Conservation (phyloP, 2,113 vertebrate genomes). For the Campylomormyrus numenius region DNA sequence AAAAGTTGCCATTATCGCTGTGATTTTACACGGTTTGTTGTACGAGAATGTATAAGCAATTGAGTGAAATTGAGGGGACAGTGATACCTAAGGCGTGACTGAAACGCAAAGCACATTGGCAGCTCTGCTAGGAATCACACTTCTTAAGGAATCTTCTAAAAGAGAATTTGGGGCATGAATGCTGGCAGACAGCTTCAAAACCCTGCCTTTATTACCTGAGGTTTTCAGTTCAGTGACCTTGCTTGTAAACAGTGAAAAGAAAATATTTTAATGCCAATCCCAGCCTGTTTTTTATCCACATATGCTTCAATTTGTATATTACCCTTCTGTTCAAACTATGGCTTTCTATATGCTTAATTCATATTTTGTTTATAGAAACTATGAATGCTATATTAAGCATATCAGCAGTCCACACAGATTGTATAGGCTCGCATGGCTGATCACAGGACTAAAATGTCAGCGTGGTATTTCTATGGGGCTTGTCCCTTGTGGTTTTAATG, state of each 20-base stretch:
- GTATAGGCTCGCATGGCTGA: neutral
- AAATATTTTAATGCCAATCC: neutral
- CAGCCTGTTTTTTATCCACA: neutral
- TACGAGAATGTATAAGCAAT: neutral
- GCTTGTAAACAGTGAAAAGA: no score
- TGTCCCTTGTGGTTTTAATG: neutral
- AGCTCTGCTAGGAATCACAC: neutral
- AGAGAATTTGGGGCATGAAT: neutral
- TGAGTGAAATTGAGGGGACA: neutral
- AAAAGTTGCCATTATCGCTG: neutral
- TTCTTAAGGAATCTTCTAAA: neutral
- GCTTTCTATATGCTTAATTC: neutral
- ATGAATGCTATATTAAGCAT: neutral
- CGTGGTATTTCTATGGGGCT: neutral
- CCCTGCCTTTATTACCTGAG: neutral
- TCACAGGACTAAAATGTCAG: conserved; percentile 1
- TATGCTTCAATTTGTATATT: no score
- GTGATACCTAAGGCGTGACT: neutral
- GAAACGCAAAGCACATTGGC: neutral
- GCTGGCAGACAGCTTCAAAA: neutral
- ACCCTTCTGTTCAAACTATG: neutral
- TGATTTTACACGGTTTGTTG: neutral
- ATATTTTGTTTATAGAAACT: neutral
- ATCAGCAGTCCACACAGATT: conserved; percentile 4
- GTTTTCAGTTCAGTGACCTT: neutral